Percentiles rank a stretch among this genome's conserved stretches.
Evolutionary conservation across 2,113 vertebrate genomes (phyloP).

Genomic region (Sula dactylatra): DNA sequence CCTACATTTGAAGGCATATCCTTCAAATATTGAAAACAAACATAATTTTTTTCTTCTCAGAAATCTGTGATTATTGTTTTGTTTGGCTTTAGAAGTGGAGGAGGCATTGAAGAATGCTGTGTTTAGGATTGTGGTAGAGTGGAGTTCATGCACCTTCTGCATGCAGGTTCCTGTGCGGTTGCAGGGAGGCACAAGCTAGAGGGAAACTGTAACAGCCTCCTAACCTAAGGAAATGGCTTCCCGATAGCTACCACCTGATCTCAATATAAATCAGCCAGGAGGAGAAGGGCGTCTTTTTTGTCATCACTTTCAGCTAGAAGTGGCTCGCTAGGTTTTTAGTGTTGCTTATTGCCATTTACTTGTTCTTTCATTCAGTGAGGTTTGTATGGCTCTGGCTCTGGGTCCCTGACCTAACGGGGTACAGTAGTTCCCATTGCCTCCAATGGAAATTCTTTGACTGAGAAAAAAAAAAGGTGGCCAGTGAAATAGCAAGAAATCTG

Average conservation of each 20-base stretch:
- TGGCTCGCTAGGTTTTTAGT: background rate
- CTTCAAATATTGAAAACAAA: background rate
- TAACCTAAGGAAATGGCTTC: background rate
- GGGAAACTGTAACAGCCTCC: background rate
- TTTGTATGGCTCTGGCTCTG: background rate
- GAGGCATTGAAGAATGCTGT: background rate
- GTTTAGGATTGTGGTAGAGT: background rate
- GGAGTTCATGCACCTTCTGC: background rate
- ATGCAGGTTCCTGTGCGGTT: background rate
- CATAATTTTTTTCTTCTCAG: background rate
- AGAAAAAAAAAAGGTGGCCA: background rate
- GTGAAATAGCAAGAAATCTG: background rate
- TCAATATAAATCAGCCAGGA: background rate
- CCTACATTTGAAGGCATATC: background rate
- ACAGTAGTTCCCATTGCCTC: background rate
- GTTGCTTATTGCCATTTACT: background rate
- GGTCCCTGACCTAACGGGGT: background rate
- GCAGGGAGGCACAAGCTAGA: background rate
- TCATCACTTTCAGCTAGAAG: background rate
- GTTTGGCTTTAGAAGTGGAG: background rate
- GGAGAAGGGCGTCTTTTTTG: background rate
- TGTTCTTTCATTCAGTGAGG: background rate
- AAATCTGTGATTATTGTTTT: background rate
- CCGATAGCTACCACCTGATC: background rate
- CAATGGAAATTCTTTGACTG: background rate